These are phyloP conservation scores for cattle (Bos taurus) DNA, from an alignment of 2,113 vertebrate genomes.

Conservation along the genomic window DNA sequence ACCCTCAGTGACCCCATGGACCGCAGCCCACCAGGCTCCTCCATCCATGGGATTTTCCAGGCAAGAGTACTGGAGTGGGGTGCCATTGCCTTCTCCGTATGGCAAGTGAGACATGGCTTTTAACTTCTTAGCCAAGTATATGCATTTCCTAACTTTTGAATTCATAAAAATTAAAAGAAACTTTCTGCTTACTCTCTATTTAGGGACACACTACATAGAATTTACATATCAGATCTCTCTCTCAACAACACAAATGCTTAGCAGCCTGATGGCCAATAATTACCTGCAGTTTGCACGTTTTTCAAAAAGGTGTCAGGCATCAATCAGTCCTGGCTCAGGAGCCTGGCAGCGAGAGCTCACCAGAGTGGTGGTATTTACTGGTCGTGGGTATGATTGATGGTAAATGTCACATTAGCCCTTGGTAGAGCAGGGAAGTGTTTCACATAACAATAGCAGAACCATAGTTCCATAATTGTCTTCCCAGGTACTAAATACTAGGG, in stretches of 20 bases:
- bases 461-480: neutral
- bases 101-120: neutral
- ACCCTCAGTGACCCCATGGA: neutral
- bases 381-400: neutral
- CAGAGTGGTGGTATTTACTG: neutral
- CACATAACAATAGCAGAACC: neutral
- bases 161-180: neutral
- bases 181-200: neutral
- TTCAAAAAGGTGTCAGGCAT: neutral
- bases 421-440: neutral
- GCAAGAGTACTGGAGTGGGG: neutral
- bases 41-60: neutral
- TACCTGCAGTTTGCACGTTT: neutral
- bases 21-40: neutral
- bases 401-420: neutral
- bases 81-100: neutral
- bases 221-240: neutral
- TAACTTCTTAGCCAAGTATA: neutral
- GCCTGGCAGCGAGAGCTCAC: neutral
- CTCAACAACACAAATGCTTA: neutral
- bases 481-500: too few relatives aligned
- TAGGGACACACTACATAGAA: neutral
- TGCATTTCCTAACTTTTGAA: neutral
- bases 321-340: neutral
- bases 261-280: neutral